phyloP scores from a whole-genome alignment of 2,113 vertebrate species.

The Podocnemis expansa region DNA sequence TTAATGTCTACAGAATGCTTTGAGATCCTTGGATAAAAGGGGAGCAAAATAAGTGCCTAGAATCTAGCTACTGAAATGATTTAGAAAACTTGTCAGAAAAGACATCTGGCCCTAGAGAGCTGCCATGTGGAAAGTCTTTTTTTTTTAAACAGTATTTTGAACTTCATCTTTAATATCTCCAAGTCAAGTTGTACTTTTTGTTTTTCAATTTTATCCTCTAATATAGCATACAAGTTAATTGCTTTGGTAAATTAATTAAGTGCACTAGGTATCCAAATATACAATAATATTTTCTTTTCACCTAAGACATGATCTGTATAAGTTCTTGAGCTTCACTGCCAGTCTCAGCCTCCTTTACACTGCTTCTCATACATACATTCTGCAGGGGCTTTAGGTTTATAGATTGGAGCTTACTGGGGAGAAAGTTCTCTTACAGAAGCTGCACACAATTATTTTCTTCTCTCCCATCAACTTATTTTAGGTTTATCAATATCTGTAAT shows the following conservation, averaged over 20 bases:
- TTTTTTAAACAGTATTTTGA: background rate
- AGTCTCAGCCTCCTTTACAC: background rate
- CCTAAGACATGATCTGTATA: background rate
- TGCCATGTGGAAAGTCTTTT: background rate
- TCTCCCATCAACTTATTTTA: background rate
- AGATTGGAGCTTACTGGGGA: background rate
- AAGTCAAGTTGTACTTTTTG: background rate
- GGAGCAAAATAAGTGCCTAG: accelerated
- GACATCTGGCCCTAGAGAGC: background rate
- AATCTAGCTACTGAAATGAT: background rate
- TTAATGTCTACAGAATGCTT: background rate
- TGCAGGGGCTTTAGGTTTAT: background rate
- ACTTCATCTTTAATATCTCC: background rate
- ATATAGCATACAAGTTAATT: background rate
- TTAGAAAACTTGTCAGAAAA: background rate
- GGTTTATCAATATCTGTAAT: background rate
- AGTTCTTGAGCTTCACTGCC: background rate
- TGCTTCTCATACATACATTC: background rate
- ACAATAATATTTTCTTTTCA: background rate
- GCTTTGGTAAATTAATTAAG: background rate
- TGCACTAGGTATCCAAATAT: background rate
- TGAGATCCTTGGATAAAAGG: background rate
- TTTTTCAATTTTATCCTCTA: background rate
- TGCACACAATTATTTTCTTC: background rate
- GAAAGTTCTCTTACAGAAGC: background rate